Base-by-base conservation (phyloP, 2,797 vertebrate genomes). In the Lagorchestes hirsutus region DNA sequence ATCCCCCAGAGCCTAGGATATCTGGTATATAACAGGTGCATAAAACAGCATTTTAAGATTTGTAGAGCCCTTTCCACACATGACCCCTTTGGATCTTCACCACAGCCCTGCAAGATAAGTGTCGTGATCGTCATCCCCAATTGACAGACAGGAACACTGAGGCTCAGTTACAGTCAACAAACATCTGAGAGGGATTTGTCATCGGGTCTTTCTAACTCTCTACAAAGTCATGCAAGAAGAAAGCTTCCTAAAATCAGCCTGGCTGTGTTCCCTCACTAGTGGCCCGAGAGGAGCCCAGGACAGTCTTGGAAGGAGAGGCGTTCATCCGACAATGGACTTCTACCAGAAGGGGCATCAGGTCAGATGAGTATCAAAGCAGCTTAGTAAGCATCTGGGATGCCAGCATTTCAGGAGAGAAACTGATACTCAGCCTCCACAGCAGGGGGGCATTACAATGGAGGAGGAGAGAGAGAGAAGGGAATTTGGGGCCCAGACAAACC, bases 401-500 rank as follows among this genome's bases (percentile, higher is more conserved):
- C 62, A 14, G 4, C 58, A 31, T 50, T 55, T 55, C 52, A 90
- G 92, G 91, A 9, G 11, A 92, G 91, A 74, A 91, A 91, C 0
- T 1, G 87, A 74, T 34, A 55, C 5, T 0, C 22, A 92, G 31
- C 50, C 13, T n/a, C 3, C 29, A 54, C 52, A 1, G 91, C 67
- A 11, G 0, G 0, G 92, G 29, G 58, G 13, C 55, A 82, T 18
- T 0, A 29, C 18, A 29, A 40, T 3, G 40, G 5, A 1, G 13
- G 10, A 27, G 13, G 28, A 52, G 87, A 50, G 55, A 62, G 28
- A 52, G 87, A 50, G 55, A 59, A 4, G 4, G 22, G 74, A 59
- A 5, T 29, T 59, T 1, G 29, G n/a, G 29, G 27, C 87, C 46
- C 16, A 5, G 29, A 90, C 0, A 0, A 3, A 0, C 0, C 0